These are phyloP conservation scores for Stigmatopora argus DNA, from an alignment of 2,113 vertebrate species.

Conservation along the genomic window DNA sequence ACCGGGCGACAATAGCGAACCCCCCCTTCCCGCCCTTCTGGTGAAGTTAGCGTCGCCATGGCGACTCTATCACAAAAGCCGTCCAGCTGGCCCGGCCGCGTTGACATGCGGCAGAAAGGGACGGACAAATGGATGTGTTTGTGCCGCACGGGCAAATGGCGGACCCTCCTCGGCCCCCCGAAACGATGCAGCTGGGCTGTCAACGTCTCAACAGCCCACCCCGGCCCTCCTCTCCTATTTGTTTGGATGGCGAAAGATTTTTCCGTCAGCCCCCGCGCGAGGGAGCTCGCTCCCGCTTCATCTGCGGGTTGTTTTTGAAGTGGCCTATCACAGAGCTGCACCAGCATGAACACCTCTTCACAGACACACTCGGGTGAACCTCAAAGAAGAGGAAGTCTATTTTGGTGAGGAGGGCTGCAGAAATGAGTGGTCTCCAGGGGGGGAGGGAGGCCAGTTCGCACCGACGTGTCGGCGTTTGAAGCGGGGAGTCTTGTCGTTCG, in stretches of 20 bases:
- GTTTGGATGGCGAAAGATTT: conserved; percentile 47
- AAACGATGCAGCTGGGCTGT: conserved; percentile 65
- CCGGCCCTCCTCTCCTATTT: conserved; percentile 40
- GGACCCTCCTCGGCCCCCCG: conserved; percentile 46
- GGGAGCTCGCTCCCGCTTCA: conserved; percentile 59
- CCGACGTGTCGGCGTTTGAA: neutral
- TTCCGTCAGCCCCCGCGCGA: conserved; percentile 58
- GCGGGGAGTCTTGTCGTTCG: conserved; percentile 44
- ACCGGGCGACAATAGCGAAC: conserved; percentile 38
- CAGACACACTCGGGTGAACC: conserved; percentile 2
- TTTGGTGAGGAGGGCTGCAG: neutral
- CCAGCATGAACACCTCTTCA: neutral
- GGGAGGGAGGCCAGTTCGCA: neutral
- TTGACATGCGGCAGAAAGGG: neutral
- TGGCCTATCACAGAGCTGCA: conserved; percentile 36
- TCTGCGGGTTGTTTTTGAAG: neutral
- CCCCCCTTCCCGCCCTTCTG: conserved; percentile 24
- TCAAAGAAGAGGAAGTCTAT: conserved; percentile 7
- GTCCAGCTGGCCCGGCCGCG: conserved; percentile 59
- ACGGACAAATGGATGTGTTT: conserved; percentile 1
- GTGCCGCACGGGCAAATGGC: conserved; percentile 23
- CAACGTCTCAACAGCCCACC: conserved; percentile 23
- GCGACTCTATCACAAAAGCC: conserved; percentile 65
- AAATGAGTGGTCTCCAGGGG: conserved; percentile 1
- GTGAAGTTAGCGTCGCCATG: conserved; percentile 61